These are phyloP conservation scores for Chrysochloris asiatica DNA, from an alignment of 2,113 vertebrate species.

Conservation along the genomic window DNA sequence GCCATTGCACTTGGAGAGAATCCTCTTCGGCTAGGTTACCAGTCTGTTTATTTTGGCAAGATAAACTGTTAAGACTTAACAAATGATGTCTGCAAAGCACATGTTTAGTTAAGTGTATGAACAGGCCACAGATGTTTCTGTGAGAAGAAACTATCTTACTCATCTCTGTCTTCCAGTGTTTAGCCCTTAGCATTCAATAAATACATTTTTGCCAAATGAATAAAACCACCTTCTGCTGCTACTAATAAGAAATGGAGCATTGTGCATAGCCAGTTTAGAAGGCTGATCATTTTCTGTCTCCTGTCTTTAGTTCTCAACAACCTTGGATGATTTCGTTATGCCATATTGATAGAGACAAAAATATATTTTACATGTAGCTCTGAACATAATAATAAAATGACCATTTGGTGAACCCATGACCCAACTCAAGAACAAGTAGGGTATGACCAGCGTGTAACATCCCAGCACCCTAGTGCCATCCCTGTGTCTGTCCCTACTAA, in stretches of 20 bases:
- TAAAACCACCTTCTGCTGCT: not conserved
- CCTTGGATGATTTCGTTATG: not conserved
- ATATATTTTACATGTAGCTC: not conserved
- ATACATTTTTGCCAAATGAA: not conserved
- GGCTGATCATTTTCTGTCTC: not conserved
- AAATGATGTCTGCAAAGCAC: slow-evolving; percentile 66
- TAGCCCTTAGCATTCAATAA: not conserved
- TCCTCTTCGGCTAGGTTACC: slow-evolving; percentile 51
- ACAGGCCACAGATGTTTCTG: slow-evolving; percentile 63
- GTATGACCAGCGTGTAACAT: not conserved
- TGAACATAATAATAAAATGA: not conserved
- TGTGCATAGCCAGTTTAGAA: not conserved
- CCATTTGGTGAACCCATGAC: not conserved
- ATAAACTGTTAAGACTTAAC: slow-evolving; percentile 74
- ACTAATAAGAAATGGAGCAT: not conserved
- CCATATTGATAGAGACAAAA: not conserved
- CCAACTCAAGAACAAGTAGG: not conserved
- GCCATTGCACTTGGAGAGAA: not conserved
- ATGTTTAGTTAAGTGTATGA: slow-evolving; percentile 60
- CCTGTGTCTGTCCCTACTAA: rapidly evolving
- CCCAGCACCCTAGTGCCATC: no score
- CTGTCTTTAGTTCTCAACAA: slow-evolving; percentile 1
- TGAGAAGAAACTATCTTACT: slow-evolving; percentile 39
- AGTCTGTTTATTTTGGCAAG: slow-evolving; percentile 73
- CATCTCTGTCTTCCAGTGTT: not conserved